phyloP scores from a whole-genome alignment of 2,797 vertebrate genomes.

The Arrhamphus sclerolepis region DNA sequence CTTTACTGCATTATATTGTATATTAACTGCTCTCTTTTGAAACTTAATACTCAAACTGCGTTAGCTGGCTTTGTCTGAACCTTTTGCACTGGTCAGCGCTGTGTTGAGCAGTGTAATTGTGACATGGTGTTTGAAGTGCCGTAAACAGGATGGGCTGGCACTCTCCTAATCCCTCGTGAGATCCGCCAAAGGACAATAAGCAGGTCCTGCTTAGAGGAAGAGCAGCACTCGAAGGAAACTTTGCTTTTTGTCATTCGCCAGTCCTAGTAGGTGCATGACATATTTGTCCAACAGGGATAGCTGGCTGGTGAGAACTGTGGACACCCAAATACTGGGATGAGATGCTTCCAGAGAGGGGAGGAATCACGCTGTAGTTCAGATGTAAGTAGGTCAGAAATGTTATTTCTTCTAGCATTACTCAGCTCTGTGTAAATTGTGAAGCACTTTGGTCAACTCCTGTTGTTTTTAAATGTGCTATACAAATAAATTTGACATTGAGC shows the following conservation, averaged over 20 bases:
- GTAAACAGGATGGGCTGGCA: conserved; percentile 76
- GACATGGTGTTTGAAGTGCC: conserved; percentile 53
- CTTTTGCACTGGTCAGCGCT: conserved; percentile 2
- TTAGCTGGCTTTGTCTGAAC: conserved; percentile 29
- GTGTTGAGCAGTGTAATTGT: conserved; percentile 46
- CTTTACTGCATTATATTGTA: neutral
- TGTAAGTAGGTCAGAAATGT: neutral
- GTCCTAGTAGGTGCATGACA: conserved; percentile 47
- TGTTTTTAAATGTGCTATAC: neutral
- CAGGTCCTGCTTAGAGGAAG: conserved; percentile 45
- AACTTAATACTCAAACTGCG: conserved; percentile 3
- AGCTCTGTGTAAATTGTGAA: too few species aligned
- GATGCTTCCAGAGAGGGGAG: conserved; percentile 6
- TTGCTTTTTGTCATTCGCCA: conserved; percentile 44
- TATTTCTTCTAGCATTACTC: neutral
- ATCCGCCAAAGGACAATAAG: conserved; percentile 57
- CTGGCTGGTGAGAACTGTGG: conserved; percentile 19
- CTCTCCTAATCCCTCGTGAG: conserved; percentile 47
- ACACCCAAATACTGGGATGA: conserved; percentile 20
- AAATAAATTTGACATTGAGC: too few species aligned
- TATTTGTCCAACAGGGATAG: conserved; percentile 49
- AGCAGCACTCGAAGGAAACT: conserved; percentile 38
- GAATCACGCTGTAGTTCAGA: neutral
- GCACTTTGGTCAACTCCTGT: too few species aligned
- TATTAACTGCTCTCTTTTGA: conserved; percentile 13